These are phyloP conservation scores for Poeciliopsis infans DNA, from an alignment of 2,797 vertebrate species.

Conservation along the genomic window DNA sequence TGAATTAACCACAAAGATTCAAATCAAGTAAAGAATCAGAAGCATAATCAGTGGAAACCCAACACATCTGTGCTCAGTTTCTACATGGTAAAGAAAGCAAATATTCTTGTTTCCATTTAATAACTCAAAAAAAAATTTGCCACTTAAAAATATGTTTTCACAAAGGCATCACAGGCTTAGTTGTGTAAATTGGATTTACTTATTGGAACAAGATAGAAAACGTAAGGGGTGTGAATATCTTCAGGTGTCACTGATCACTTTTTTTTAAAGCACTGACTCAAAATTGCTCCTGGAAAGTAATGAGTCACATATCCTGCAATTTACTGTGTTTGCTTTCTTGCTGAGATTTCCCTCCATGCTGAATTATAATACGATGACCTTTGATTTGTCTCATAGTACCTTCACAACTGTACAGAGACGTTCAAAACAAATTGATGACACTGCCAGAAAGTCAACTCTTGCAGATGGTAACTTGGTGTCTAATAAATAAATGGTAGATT, in stretches of 20 bases:
- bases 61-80: not conserved
- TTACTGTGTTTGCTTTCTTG: not conserved
- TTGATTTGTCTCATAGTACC: not conserved
- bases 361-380: not conserved
- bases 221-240: not conserved
- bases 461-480: not conserved
- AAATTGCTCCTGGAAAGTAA: not conserved
- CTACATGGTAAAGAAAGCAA: not conserved
- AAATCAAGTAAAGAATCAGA: not conserved
- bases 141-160: not conserved
- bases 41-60: not conserved
- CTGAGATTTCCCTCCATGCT: not conserved
- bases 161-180: not conserved
- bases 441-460: not conserved
- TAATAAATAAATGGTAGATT: slow-evolving; percentile 24
- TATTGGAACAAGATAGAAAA: not conserved
- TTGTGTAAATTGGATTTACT: not conserved
- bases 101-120: not conserved
- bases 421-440: not conserved
- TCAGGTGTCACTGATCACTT: not conserved
- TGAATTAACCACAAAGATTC: not conserved
- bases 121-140: not conserved
- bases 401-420: slow-evolving; percentile 13
- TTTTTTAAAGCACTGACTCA: not conserved
- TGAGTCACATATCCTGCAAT: not conserved